These are phyloP conservation scores for Drosophila formosana DNA, from an alignment of 2,888 invertebrate genomes.

Conservation along the genomic window DNA sequence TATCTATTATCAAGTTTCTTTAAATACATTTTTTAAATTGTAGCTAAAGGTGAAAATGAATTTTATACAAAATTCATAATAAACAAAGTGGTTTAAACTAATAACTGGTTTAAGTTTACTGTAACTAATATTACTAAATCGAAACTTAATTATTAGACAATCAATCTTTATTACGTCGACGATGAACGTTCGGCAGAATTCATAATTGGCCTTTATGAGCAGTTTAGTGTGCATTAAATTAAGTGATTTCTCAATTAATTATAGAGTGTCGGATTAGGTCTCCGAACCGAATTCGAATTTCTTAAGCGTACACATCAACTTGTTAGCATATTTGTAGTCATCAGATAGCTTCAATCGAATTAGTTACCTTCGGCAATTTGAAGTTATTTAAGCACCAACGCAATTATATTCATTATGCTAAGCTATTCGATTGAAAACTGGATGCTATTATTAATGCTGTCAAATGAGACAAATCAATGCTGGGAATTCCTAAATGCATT, in stretches of 20 bases:
- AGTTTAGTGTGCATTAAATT: background rate
- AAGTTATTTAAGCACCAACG: background rate
- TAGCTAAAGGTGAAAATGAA: too few species aligned
- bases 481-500: conserved; percentile 1
- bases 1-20: too few species aligned
- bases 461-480: background rate
- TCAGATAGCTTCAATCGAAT: background rate
- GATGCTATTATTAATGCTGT: background rate
- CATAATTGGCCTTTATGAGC: background rate
- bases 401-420: conserved; percentile 7
- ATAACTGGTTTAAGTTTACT: too few species aligned
- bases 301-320: background rate
- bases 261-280: conserved; percentile 1
- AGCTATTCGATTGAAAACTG: conserved; percentile 1
- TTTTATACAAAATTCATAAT: too few species aligned
- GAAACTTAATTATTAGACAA: background rate
- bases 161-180: background rate
- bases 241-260: conserved; percentile 8
- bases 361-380: background rate
- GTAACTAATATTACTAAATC: background rate
- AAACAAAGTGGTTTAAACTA: too few species aligned
- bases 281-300: background rate
- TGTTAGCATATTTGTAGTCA: background rate
- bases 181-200: background rate
- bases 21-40: too few species aligned